phyloP scores from a whole-genome alignment of 1,140 invertebrate species.

The Diachasmimorpha longicaudata region DNA sequence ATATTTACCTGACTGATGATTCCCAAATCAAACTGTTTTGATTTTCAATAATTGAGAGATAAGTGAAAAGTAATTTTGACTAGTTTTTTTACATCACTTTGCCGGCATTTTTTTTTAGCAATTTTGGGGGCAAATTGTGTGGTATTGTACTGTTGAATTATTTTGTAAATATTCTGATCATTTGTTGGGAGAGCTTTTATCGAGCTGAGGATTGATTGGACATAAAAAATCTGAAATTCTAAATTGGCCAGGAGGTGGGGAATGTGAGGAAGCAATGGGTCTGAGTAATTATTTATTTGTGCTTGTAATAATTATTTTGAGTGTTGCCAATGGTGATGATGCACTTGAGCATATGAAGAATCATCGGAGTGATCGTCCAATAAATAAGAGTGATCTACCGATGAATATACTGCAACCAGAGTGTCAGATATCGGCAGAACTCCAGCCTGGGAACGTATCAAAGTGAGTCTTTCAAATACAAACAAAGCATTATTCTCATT shows the following conservation, averaged over 20 bases:
- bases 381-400: constrained; percentile 42
- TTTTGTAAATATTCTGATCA: no score
- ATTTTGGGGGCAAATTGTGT: no score
- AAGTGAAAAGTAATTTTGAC: no score
- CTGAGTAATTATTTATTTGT: not conserved
- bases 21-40: no score
- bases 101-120: no score
- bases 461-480: constrained; percentile 48
- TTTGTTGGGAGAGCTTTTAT: not conserved
- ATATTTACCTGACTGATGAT: no score
- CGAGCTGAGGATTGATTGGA: not conserved
- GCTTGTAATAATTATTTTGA: not conserved
- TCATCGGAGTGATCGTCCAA: constrained; percentile 2
- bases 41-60: no score
- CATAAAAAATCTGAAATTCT: no score
- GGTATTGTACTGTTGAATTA: no score
- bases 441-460: constrained; percentile 54
- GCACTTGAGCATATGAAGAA: constrained; percentile 22
- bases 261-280: not conserved
- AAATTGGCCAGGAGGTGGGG: not conserved
- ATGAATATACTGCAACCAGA: constrained; percentile 57
- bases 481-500: not conserved
- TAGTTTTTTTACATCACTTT: no score
- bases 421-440: constrained; percentile 55
- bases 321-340: constrained; percentile 28